phyloP scores from a whole-genome alignment of 1,140 invertebrate species.

The Cecropterus lyciades region DNA sequence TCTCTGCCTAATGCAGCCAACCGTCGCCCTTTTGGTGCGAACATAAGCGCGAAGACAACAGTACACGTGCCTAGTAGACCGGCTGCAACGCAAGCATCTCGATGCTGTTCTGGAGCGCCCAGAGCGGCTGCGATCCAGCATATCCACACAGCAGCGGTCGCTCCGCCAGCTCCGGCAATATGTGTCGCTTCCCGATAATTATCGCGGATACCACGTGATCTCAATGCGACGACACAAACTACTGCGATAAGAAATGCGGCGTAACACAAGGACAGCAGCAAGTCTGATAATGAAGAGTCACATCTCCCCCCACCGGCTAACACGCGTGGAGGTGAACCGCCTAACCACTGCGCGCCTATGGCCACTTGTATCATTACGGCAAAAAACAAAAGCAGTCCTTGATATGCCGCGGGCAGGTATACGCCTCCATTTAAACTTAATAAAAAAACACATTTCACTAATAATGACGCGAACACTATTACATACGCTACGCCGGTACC shows the following conservation, averaged over 20 bases:
- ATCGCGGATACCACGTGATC: conserved; percentile 94
- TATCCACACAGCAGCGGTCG: conserved; percentile 94
- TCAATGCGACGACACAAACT: conserved; percentile 92
- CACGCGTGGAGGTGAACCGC: conserved; percentile 87
- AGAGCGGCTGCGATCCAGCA: conserved; percentile 91
- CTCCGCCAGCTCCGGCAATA: conserved; percentile 93
- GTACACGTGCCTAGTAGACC: conserved; percentile 93
- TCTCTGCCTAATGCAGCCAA: conserved; percentile 94
- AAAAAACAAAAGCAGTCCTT: conserved; percentile 95
- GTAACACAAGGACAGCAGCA: conserved; percentile 92
- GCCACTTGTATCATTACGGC: conserved; percentile 95
- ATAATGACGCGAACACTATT: conserved; percentile 94
- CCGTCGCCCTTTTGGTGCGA: conserved; percentile 96
- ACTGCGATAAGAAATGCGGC: conserved; percentile 93
- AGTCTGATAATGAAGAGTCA: conserved; percentile 87
- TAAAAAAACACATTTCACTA: conserved; percentile 97
- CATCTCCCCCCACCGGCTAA: conserved; percentile 83
- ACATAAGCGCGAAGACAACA: conserved; percentile 96
- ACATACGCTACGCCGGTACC: conserved; percentile 94
- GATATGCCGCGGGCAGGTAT: conserved; percentile 96
- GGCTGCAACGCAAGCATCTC: conserved; percentile 94
- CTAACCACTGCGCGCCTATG: conserved; percentile 94
- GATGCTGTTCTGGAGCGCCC: conserved; percentile 90
- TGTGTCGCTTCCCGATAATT: conserved; percentile 96
- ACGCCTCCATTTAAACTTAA: conserved; percentile 96